Evolutionary conservation across 1,140 invertebrate genomes (phyloP).

Genomic region (Elymnias hypermnestra): DNA sequence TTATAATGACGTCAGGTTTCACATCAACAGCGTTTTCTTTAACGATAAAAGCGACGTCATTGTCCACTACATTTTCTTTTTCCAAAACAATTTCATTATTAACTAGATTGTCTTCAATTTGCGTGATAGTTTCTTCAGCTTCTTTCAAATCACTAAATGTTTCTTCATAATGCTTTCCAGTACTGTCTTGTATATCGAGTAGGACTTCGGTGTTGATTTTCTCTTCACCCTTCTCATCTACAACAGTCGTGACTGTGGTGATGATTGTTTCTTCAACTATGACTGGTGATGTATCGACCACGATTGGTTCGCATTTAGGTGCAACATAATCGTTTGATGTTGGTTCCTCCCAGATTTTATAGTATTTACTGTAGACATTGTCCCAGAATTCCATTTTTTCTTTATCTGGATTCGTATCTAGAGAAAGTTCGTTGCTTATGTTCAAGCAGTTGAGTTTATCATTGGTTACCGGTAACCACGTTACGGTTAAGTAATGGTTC

Average conservation of each 20-base stretch:
- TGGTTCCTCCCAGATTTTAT: conserved; percentile 51
- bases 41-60: neutral
- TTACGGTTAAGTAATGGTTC: conserved; percentile 54
- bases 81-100: neutral
- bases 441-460: conserved; percentile 63
- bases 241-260: conserved; percentile 13
- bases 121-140: conserved; percentile 6
- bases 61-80: neutral
- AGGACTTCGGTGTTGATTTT: conserved; percentile 1
- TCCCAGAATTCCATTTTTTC: conserved; percentile 72
- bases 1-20: conserved; percentile 2
- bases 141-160: neutral
- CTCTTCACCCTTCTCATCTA: conserved; percentile 14
- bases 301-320: neutral
- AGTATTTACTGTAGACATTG: conserved; percentile 55
- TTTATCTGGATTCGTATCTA: conserved; percentile 51
- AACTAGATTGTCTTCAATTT: neutral
- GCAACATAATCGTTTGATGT: conserved; percentile 19
- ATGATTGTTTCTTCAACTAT: conserved; percentile 22
- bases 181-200: conserved; percentile 9
- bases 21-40: neutral
- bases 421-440: conserved; percentile 49
- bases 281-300: conserved; percentile 9
- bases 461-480: conserved; percentile 63
- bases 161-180: conserved; percentile 1